phyloP scores from a whole-genome alignment of 2,113 vertebrate species.

The Gavia stellata region DNA sequence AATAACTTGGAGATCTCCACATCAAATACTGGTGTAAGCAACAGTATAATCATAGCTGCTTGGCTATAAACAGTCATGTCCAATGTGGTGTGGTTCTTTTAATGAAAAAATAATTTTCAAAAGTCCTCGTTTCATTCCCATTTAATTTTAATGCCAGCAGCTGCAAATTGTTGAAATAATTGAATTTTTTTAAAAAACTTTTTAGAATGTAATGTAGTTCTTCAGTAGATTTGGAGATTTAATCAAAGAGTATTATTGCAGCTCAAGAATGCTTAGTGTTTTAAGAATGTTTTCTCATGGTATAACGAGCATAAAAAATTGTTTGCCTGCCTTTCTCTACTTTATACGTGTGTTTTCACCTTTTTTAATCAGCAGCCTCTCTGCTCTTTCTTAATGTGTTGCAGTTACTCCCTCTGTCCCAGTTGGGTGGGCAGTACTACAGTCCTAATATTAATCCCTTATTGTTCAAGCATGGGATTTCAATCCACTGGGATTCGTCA shows the following conservation, averaged over 20 bases:
- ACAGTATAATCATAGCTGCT: background rate
- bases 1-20: background rate
- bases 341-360: accelerated
- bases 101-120: background rate
- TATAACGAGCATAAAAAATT: background rate
- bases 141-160: background rate
- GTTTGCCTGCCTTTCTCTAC: background rate
- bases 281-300: background rate
- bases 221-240: background rate
- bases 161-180: background rate
- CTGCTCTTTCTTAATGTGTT: background rate
- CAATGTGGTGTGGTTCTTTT: background rate
- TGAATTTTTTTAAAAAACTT: accelerated
- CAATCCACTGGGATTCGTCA: background rate
- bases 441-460: background rate
- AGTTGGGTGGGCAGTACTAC: background rate
- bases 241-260: background rate
- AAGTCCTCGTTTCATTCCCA: background rate
- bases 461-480: background rate
- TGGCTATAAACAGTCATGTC: background rate
- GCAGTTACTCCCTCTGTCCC: background rate
- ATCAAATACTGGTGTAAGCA: background rate
- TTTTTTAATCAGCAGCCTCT: background rate
- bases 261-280: background rate
- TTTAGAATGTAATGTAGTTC: background rate